Conservation (phyloP, 2,797 vertebrate genomes). For the Melopsittacus undulatus region DNA sequence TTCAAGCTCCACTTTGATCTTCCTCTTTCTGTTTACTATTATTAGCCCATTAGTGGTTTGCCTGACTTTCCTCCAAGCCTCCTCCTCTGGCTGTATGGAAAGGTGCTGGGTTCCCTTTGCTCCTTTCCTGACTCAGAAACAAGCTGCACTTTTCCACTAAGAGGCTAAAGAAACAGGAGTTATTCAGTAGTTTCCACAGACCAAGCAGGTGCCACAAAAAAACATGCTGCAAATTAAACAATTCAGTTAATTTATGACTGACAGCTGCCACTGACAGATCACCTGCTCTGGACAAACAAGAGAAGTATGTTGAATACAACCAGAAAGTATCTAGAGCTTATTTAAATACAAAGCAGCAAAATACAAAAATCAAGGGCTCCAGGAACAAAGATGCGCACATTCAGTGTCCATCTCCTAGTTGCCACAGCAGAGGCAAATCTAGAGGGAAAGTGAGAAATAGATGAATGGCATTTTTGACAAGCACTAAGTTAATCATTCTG, state of each 20-base stretch:
- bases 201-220: not conserved
- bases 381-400: not conserved
- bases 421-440: not conserved
- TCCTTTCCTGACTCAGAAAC: not conserved
- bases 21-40: not conserved
- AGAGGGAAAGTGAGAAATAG: not conserved
- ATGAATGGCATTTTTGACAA: not conserved
- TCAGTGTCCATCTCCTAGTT: not conserved
- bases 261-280: not conserved
- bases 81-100: not conserved
- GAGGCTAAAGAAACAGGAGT: not conserved
- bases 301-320: not conserved
- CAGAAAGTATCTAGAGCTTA: not conserved
- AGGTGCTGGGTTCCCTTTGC: not conserved
- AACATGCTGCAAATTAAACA: not conserved
- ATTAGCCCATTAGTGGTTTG: not conserved
- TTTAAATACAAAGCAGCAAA: not conserved
- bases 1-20: conserved; percentile 45
- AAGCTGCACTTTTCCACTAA: not conserved
- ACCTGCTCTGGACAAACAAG: not conserved
- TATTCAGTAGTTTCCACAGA: not conserved
- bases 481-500: not conserved
- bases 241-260: not conserved
- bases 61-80: not conserved
- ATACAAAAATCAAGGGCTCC: not conserved